phyloP scores from a whole-genome alignment of 2,888 invertebrate genomes.

The Oxycera nigricornis region DNA sequence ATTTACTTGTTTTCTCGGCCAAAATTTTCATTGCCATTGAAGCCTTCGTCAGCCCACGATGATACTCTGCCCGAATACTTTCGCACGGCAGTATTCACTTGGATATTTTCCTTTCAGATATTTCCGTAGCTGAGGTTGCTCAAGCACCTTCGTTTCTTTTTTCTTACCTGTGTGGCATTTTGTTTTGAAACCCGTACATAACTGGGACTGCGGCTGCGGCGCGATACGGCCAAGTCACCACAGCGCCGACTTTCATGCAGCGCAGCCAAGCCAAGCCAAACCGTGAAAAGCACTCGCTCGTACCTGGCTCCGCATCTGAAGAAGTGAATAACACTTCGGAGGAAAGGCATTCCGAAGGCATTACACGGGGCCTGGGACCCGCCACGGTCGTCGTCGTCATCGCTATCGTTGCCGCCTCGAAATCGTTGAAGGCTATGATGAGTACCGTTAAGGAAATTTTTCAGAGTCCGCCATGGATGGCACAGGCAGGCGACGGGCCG shows the following conservation, averaged over 20 bases:
- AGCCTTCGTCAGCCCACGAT: too few species aligned
- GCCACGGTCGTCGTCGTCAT: not conserved
- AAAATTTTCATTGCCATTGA: too few species aligned
- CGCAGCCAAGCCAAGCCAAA: slow-evolving; percentile 5
- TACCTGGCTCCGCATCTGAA: not conserved
- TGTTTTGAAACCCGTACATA: slow-evolving; percentile 13
- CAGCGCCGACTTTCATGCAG: not conserved
- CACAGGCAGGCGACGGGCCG: not conserved
- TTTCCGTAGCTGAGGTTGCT: not conserved
- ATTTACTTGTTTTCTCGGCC: too few species aligned
- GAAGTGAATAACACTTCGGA: slow-evolving; percentile 35
- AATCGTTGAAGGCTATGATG: slow-evolving; percentile 5
- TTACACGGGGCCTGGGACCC: not conserved
- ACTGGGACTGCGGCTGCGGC: not conserved
- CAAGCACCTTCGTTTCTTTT: slow-evolving; percentile 15
- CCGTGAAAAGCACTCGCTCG: slow-evolving; percentile 1
- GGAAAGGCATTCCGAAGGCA: slow-evolving; percentile 20
- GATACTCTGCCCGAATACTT: slow-evolving; percentile 1
- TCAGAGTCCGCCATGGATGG: not conserved
- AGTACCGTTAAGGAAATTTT: slow-evolving; percentile 39
- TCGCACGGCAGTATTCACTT: not conserved
- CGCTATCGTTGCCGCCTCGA: slow-evolving; percentile 13
- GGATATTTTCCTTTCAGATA: not conserved
- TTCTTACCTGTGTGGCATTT: slow-evolving; percentile 22
- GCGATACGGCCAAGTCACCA: not conserved